A percentile compares a stretch with the other conserved stretches of the same genome.
phyloP scores from a whole-genome alignment of 2,888 invertebrate genomes.

The Eremobia ochroleuca region DNA sequence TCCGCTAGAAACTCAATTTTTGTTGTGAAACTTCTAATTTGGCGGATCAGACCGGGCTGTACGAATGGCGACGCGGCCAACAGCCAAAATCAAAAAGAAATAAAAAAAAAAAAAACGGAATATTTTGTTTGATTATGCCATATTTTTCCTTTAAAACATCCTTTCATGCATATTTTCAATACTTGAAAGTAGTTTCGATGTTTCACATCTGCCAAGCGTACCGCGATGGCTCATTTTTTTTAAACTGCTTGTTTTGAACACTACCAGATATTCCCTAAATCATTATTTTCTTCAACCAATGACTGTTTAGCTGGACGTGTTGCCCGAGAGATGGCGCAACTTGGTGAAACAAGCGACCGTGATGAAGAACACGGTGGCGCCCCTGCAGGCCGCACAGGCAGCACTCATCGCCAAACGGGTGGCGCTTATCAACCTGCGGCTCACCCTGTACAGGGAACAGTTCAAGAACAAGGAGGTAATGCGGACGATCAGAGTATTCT shows the following conservation, averaged over 20 bases:
- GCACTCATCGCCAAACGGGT: constrained; percentile 96
- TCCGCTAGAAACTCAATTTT: background rate
- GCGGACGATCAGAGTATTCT: background rate
- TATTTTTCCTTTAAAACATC: background rate
- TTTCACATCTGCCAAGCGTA: background rate
- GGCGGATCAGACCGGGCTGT: background rate
- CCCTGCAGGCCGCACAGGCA: constrained; percentile 97
- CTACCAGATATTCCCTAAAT: background rate
- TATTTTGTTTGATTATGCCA: background rate
- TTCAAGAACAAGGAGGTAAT: constrained; percentile 91
- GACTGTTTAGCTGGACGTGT: constrained; percentile 91
- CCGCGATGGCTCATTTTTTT: background rate
- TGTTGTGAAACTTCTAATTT: background rate
- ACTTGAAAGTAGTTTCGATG: background rate
- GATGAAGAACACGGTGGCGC: constrained; percentile 96
- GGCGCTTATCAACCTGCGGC: constrained; percentile 94
- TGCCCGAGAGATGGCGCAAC: constrained; percentile 97
- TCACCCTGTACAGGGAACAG: constrained; percentile 94
- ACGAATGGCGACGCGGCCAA: background rate
- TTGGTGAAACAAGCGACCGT: constrained; percentile 96
- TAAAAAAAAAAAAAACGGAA: background rate
- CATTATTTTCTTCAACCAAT: background rate
- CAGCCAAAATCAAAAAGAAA: background rate
- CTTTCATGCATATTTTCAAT: background rate
- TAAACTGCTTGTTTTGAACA: background rate